A percentile compares a stretch with the other conserved stretches of the same genome.
These are phyloP conservation scores for Venusia cambrica DNA, from an alignment of 2,888 invertebrate genomes.

Conservation along the genomic window DNA sequence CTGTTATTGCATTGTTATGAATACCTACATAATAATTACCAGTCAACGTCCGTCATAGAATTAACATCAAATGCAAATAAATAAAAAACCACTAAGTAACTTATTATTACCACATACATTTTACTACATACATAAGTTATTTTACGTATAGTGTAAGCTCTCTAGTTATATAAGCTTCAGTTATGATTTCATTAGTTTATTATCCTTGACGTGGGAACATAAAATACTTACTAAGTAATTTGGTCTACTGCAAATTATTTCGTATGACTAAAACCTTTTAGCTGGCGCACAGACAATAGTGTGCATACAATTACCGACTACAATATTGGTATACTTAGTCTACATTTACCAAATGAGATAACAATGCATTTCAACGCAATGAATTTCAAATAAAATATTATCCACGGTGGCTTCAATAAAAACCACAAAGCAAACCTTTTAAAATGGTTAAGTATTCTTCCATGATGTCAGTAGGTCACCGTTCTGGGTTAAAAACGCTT, in stretches of 20 bases:
- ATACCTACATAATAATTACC: too few species aligned
- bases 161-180: conserved; percentile 21
- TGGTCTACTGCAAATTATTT: too few species aligned
- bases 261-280: too few species aligned
- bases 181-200: conserved; percentile 9
- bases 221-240: too few species aligned
- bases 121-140: conserved; percentile 20
- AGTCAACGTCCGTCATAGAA: conserved; percentile 17
- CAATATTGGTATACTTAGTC: too few species aligned
- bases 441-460: conserved; percentile 2
- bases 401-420: not conserved
- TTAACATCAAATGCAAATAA: conserved; percentile 45
- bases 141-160: too few species aligned
- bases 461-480: conserved; percentile 15
- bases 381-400: too few species aligned
- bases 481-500: conserved; percentile 10
- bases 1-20: too few species aligned
- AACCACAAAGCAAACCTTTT: not conserved
- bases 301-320: too few species aligned
- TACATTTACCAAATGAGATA: too few species aligned
- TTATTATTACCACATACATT: conserved; percentile 7
- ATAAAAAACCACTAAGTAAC: conserved; percentile 22
- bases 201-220: too few species aligned
- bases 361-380: not conserved
- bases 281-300: too few species aligned